Base-by-base conservation (phyloP, 1,140 invertebrate species). In the Neodiprion pinetum region DNA sequence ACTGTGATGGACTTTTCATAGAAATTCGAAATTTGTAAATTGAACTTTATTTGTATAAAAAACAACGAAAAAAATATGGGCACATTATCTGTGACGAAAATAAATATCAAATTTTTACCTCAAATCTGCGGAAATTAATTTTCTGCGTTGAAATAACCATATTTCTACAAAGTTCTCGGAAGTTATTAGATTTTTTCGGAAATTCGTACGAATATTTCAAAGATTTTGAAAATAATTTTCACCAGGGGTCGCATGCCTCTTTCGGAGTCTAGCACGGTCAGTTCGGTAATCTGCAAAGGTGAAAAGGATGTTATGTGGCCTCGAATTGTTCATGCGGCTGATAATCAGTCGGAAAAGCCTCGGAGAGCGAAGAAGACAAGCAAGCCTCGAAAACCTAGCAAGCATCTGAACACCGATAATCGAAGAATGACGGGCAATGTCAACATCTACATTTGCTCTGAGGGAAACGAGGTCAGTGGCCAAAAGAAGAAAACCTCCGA, bases 381-480 rank as follows among this genome's bases (percentile, higher is more conserved):
- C 14, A 80, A 40, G 10, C 23, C 23, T 1, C 67, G 14, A 47
- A 79, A 74, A 50, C 49, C 67, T 61, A 48, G 10, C 61, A 49
- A 79, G 49, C 68, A 76, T 7, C 66, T 71, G 5, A 77, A 74
- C 40, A 79, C 80, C 7, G 80, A 83, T 67, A 81, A 83, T 72
- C 82, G 81, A 65, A 74, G 47, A 40, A 83, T 83, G 81, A 83
- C 82, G 0, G 81, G 82, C 21, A 83, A 82, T 48, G 82, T 83
- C 7, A 83, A 83, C 48, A 83, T 83, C 14, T 83, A 83, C 68
- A 83, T 83, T 11, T 83, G 81, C 21, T 83, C 82, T 1, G 82
- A 83, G 65, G 70, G 77, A 14, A 82, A 73, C 17, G 76, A 72
- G 53, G 67, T 66, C 23, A 14, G 70, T 21, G n/a, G 8, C 1